Evolutionary conservation across 2,113 vertebrate species (phyloP), one percentile per base, ranked within the genome.

Genomic region (Tyrannus savana): DNA sequence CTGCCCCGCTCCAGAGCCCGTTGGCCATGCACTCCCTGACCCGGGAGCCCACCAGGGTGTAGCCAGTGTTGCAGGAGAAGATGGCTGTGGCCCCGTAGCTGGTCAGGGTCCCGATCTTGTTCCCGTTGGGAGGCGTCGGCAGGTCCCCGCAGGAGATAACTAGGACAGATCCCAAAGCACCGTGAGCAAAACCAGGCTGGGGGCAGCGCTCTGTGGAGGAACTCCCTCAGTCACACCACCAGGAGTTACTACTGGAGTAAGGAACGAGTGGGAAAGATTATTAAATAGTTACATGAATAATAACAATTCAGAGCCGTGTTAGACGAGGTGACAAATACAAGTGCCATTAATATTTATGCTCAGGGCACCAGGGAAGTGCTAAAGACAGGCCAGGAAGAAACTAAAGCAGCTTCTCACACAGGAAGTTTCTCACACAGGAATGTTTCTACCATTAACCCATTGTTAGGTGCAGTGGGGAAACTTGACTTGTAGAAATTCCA

Each of bases 41-140:
- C 19, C 99, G 97, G 28, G 99, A 99, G 62, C 99, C 99, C 60
- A 99, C 99, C 95, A 99, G 97, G 2, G 99, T 99, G 89, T 99
- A 99, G 41, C 99, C 99, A 0, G 99, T 99, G 97, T 99, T 99
- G 97, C 99, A 99, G 95, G 99, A 99, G 97, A 99, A 99, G 97
- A 99, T 99, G 90, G 99, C 99, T 0, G 99, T 99, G 12, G 99
- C 99, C 47, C 99, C 99, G 0, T 98, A 99, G 47, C 98, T 98
- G 33, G 98, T 99, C 85, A 99, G 80, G 0, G 99, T 99, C 69
- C 99, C 99, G 6, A 99, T 99, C 96, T 99, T 99, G 98, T 99
- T 99, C 37, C 99, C 99, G 7, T 99, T 99, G 5, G 99, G 98
- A 5, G 99, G 99, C 4, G 98, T 98, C 0, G 99, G 98, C 76